These are phyloP conservation scores for Syritta pipiens DNA, from an alignment of 2,888 invertebrate species.

Conservation along the genomic window DNA sequence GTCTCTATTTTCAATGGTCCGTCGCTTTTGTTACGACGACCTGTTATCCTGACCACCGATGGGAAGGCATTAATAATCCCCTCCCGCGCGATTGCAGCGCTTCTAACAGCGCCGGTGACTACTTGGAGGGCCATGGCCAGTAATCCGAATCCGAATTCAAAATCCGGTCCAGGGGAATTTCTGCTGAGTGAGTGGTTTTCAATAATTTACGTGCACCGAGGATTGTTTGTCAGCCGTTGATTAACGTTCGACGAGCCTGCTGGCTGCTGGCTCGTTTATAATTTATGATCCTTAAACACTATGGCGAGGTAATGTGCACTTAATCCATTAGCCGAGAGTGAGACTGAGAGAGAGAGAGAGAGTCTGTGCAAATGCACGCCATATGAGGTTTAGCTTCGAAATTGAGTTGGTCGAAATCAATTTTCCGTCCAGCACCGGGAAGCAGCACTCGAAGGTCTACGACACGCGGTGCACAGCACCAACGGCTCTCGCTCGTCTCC, in stretches of 20 bases:
- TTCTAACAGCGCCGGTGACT: neutral
- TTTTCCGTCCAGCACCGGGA: constrained; percentile 41
- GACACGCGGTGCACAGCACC: constrained; percentile 13
- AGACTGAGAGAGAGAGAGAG: no score
- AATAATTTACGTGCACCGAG: constrained; percentile 63
- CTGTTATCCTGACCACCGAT: constrained; percentile 44
- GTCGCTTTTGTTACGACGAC: constrained; percentile 52
- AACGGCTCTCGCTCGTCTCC: no score
- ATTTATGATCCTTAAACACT: constrained; percentile 69
- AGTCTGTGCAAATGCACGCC: no score
- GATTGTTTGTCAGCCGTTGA: constrained; percentile 68
- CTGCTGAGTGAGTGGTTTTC: constrained; percentile 68
- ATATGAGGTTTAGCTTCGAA: constrained; percentile 35
- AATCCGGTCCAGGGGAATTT: constrained; percentile 41
- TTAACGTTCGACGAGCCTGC: constrained; percentile 56
- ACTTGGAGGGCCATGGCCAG: neutral
- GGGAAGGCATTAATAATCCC: constrained; percentile 54
- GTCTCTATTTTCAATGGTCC: constrained; percentile 57
- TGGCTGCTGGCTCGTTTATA: constrained; percentile 41
- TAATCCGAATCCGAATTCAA: no score
- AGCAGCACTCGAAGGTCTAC: neutral
- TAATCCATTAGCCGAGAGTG: constrained; percentile 59
- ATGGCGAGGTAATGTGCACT: constrained; percentile 66
- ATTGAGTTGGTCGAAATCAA: constrained; percentile 60
- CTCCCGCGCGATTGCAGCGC: neutral